These are phyloP conservation scores for Phaetusa simplex DNA, from an alignment of 2,113 vertebrate genomes.

Conservation along the genomic window DNA sequence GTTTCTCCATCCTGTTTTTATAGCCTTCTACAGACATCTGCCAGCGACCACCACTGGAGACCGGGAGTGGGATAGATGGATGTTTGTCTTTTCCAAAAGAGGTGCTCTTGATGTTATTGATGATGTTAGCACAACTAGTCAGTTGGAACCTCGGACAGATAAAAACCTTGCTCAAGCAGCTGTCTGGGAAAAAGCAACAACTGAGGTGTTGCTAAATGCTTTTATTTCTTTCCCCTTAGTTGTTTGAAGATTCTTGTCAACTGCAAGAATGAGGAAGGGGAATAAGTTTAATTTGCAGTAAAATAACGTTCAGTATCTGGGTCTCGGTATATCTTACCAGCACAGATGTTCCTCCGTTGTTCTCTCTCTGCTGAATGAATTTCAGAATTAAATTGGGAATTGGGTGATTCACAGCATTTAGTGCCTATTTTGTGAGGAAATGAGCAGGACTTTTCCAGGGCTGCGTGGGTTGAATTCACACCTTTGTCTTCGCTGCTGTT, in stretches of 20 bases:
- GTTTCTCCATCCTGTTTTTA: not conserved
- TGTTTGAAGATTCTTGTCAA: slow-evolving; percentile 26
- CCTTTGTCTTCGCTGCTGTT: not conserved
- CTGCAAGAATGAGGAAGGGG: not conserved
- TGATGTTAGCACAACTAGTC: not conserved
- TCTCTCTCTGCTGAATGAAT: slow-evolving; percentile 30
- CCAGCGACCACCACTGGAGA: not conserved
- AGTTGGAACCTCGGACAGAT: not conserved
- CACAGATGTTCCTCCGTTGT: not conserved
- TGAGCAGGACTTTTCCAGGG: not conserved
- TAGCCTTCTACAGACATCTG: not conserved
- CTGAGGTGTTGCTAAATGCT: not conserved
- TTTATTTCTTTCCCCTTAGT: not conserved
- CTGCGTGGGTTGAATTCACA: not conserved
- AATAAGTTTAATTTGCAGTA: not conserved
- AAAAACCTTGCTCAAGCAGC: not conserved
- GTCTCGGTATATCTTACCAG: not conserved
- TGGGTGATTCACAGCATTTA: not conserved
- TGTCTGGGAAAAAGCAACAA: not conserved
- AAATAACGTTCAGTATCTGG: not conserved
- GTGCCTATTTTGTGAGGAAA: not conserved
- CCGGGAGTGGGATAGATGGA: not conserved
- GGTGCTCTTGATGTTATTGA: not conserved
- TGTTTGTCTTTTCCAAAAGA: not conserved
- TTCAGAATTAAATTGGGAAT: slow-evolving; percentile 48